Evolutionary conservation across 2,888 invertebrate species (phyloP).

Genomic region (Andrena haemorrhoa): DNA sequence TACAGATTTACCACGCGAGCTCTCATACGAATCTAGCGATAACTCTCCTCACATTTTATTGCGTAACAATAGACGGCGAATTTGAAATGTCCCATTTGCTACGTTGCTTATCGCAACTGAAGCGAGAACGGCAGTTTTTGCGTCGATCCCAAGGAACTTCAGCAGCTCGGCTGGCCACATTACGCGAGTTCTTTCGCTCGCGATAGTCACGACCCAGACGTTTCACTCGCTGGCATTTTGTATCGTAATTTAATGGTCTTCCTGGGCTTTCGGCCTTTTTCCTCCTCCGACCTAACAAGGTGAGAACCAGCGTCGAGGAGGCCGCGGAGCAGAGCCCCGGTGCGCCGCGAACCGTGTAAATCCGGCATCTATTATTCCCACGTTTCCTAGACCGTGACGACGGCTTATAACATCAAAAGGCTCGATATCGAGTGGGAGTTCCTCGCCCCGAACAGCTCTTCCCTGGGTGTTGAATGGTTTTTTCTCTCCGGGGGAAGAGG

Average conservation of each 20-base stretch:
- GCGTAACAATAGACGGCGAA: not conserved
- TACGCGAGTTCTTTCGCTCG: slow-evolving; percentile 26
- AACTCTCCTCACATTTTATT: too few species aligned
- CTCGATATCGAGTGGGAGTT: slow-evolving; percentile 37
- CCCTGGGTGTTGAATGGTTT: not conserved
- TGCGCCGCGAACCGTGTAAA: slow-evolving; percentile 63
- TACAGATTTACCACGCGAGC: not conserved
- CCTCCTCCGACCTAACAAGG: slow-evolving; percentile 48
- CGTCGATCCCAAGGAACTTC: slow-evolving; percentile 15
- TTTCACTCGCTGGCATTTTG: slow-evolving; percentile 49
- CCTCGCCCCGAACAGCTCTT: slow-evolving; percentile 10
- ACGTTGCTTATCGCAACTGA: slow-evolving; percentile 11
- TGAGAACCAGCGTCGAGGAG: slow-evolving; percentile 53
- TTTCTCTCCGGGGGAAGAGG: slow-evolving; percentile 1
- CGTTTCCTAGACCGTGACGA: slow-evolving; percentile 63
- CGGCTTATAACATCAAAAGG: slow-evolving; percentile 52
- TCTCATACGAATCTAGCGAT: too few species aligned
- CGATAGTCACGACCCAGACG: slow-evolving; percentile 44
- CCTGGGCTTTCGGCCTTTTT: slow-evolving; percentile 28
- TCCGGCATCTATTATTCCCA: slow-evolving; percentile 66
- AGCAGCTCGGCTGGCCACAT: slow-evolving; percentile 13
- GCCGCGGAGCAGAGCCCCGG: slow-evolving; percentile 25
- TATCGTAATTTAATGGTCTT: slow-evolving; percentile 59
- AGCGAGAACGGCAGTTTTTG: slow-evolving; percentile 24
- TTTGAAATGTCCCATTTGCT: not conserved